Evolutionary conservation across 2,797 vertebrate genomes (phyloP).

Genomic region (Serranus cabrilla): DNA sequence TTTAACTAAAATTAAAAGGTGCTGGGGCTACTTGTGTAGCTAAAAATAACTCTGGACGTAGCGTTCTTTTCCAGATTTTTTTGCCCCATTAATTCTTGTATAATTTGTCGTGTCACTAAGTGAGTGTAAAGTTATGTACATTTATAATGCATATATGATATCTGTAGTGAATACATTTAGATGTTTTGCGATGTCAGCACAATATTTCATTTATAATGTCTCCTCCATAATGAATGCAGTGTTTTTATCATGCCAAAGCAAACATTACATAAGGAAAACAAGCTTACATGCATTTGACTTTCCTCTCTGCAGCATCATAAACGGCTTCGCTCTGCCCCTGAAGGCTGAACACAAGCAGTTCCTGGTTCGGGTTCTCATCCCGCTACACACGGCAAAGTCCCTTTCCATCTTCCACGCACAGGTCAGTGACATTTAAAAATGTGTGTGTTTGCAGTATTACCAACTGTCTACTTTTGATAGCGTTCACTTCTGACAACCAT

Average conservation of each 20-base stretch:
- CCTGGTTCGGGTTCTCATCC: conserved; percentile 93
- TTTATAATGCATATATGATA: too few species aligned
- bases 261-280: not conserved
- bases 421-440: conserved; percentile 78
- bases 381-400: conserved; percentile 93
- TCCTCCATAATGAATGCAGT: too few species aligned
- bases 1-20: too few species aligned
- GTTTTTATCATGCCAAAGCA: not conserved
- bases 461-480: not conserved
- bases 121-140: too few species aligned
- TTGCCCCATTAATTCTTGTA: too few species aligned
- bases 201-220: too few species aligned
- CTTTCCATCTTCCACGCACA: conserved; percentile 95
- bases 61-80: too few species aligned
- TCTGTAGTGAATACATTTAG: too few species aligned
- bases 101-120: too few species aligned
- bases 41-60: too few species aligned
- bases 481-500: not conserved
- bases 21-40: too few species aligned
- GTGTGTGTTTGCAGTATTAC: not conserved
- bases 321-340: conserved; percentile 93
- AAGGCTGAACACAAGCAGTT: conserved; percentile 96
- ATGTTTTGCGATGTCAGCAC: too few species aligned
- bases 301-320: conserved; percentile 86
- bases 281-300: not conserved